Evolutionary conservation across 2,888 invertebrate genomes (phyloP).

Genomic region (Pherbina coryleti): DNA sequence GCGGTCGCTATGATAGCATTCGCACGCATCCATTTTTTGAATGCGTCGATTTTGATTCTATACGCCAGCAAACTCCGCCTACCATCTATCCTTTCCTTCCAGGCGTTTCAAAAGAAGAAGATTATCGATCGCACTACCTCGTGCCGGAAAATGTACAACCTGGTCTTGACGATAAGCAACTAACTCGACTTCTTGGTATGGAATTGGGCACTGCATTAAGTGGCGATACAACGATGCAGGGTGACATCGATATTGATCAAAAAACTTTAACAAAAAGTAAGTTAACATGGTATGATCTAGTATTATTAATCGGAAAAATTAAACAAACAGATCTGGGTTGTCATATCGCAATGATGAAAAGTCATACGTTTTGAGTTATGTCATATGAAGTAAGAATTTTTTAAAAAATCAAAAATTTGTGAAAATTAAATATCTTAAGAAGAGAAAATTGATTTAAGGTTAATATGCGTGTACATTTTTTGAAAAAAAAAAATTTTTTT

Average conservation of each 20-base stretch:
- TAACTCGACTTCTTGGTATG: slow-evolving; percentile 81
- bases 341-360: too few relatives aligned
- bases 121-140: slow-evolving; percentile 76
- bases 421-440: too few relatives aligned
- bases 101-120: slow-evolving; percentile 77
- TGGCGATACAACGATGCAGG: slow-evolving; percentile 38
- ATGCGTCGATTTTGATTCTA: slow-evolving; percentile 84
- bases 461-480: too few relatives aligned
- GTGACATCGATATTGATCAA: slow-evolving; percentile 49
- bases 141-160: slow-evolving; percentile 86
- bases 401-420: too few relatives aligned
- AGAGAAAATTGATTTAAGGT: too few relatives aligned
- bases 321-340: too few relatives aligned
- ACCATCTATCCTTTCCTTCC: slow-evolving; percentile 85
- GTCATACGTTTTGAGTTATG: too few relatives aligned
- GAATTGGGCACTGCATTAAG: slow-evolving; percentile 71
- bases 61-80: slow-evolving; percentile 85
- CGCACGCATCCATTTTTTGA: slow-evolving; percentile 89
- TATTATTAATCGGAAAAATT: too few relatives aligned
- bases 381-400: too few relatives aligned
- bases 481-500: too few relatives aligned
- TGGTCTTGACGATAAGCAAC: slow-evolving; percentile 86
- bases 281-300: slow-evolving; percentile 41
- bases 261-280: slow-evolving; percentile 55
- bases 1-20: slow-evolving; percentile 83